Evolutionary conservation across 2,888 invertebrate species (phyloP), one percentile per base, ranked within the genome.

Genomic region (Helobdella robusta): DNA sequence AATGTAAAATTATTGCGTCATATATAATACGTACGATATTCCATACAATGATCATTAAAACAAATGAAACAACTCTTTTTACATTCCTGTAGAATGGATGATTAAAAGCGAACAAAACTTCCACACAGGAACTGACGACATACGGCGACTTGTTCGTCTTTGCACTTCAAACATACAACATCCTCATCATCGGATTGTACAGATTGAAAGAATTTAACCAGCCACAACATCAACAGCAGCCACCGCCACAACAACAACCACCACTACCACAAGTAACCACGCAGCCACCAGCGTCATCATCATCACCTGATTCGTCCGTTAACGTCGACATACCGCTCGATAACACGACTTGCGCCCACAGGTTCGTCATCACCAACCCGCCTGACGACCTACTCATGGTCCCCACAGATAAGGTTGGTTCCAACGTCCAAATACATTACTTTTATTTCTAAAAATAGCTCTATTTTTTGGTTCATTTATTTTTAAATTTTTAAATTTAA

Each of bases 331-430:
- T n/a, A n/a, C n/a, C n/a, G n/a, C n/a, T 5, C n/a, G 35, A 4
- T 20, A 35, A 48, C n/a, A 74, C 74, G 59, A 75, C 77, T 3
- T 77, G 77, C 59, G 76, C 94, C 89, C 77, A 98, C 83, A 86
- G 98, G 80, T 99, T 97, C 83, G 98, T 99, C 81, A 95, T 99
- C 82, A 98, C 98, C 66, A 99, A 98, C 85, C 98, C 98, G 76
- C 94, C 97, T 65, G 93, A 94, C 82, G 95, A 97, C 83, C 93
- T 98, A 83, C 88, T 89, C 73, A 83, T 98, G 80, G 84, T 95
- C 81, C 92, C 92, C 72, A 94, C 95, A 74, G 98, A 98, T 85
- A 93, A 94, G 88, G 95, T 94, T 80, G 76, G 6, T 6, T 11
- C 8, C 8, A 6, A 6, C 23, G n/a, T n/a, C 20, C 6, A 25